A percentile compares a stretch with the other conserved stretches of the same genome.
phyloP scores from a whole-genome alignment of 2,888 invertebrate genomes.

The Leptopilina myrica region DNA sequence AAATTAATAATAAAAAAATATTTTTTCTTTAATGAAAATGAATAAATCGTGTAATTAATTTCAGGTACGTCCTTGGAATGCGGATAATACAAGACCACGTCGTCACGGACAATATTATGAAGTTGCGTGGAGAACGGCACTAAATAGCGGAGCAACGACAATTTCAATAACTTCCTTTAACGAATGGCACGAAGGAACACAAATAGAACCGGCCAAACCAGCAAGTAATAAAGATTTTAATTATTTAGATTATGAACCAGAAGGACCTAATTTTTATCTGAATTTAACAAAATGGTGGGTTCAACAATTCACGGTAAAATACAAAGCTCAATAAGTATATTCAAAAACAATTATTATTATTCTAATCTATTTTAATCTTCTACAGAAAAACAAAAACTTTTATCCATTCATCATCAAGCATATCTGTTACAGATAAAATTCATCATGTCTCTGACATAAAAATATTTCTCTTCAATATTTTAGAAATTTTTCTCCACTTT shows the following conservation, averaged over 20 bases:
- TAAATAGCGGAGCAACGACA: constrained; percentile 79
- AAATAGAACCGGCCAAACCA: constrained; percentile 83
- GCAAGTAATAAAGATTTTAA: constrained; percentile 74
- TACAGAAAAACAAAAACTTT: neutral
- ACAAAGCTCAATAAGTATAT: constrained; percentile 39
- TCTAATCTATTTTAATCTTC: neutral
- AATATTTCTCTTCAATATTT: constrained; percentile 10
- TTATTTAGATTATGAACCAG: constrained; percentile 81
- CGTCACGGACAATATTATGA: constrained; percentile 82
- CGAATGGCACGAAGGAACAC: constrained; percentile 87
- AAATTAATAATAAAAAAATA: no score
- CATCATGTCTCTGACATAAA: neutral
- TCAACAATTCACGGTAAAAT: constrained; percentile 76
- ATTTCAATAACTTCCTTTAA: constrained; percentile 85
- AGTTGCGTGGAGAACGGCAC: constrained; percentile 81
- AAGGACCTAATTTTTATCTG: constrained; percentile 81
- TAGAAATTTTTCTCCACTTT: neutral
- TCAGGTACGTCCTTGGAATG: constrained; percentile 80
- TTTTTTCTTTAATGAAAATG: neutral
- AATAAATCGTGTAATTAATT: neutral
- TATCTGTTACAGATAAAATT: constrained; percentile 21
- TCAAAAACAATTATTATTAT: constrained; percentile 19
- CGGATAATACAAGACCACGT: constrained; percentile 78
- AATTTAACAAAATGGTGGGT: constrained; percentile 82
- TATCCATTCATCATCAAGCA: neutral